Base-by-base conservation (phyloP, 2,888 invertebrate species). In the Endotricha flammealis region DNA sequence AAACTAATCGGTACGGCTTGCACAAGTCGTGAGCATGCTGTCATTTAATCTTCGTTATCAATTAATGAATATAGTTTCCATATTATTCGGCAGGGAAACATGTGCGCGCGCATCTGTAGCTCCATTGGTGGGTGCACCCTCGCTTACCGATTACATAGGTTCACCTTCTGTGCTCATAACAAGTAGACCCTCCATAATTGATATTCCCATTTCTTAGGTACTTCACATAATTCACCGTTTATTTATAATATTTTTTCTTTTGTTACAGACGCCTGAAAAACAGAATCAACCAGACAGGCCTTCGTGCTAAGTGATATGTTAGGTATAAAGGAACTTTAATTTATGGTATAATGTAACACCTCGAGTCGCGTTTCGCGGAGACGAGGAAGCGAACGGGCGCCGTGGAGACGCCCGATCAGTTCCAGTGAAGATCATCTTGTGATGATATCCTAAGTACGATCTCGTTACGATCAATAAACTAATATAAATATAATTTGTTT, bases 181-280 rank as follows among this genome's bases (percentile, higher is more conserved):
- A 48, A 53, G 52, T 44, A 33, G 46, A 51, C 48, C 56, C 50
- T 48, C 48, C 46, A 54, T 55, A 47, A 48, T 41, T 41, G 46
- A 42, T 37, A 43, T 42, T 44, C 45, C 42, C 39, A 44, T 39
- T 39, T 23, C 33, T 32, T 32, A 31, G 16, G 35, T 36, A 32
- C 34, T 34, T 38, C 29, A 32, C 12, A 27, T 30, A 14, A 30
- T 20, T 30, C 14, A 29, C 11, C 32, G 22, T 40, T 30, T 57
- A 57, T 66, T 77, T 44, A 77, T 48, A 24, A 48, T 35, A 32
- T 20, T 53, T 59, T 68, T 65, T 57, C 50, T 47, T 57, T 89
- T 88, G 83, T 90, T 90, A 64, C 90, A 91, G 90, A 88, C 87
- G 50, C 87, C 89, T 55, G 90, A 90, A 66, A 90, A 90, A 69